Conservation (phyloP, 1,140 invertebrate species). For the Philaenus spumarius region DNA sequence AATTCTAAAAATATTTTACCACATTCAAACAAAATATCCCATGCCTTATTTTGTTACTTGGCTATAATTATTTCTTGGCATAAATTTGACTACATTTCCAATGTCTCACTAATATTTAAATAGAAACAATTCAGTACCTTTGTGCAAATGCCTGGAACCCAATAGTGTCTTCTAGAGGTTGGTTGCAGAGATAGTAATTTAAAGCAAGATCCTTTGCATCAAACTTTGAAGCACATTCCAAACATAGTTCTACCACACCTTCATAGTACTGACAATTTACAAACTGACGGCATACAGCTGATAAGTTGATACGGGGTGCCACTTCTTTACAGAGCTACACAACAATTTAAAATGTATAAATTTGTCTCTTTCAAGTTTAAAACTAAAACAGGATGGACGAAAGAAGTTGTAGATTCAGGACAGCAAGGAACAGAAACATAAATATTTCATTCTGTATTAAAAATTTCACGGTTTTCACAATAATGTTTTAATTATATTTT, state of each 20-base stretch:
- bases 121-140: constrained; percentile 41
- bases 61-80: too few relatives aligned
- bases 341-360: constrained; percentile 1
- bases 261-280: constrained; percentile 70
- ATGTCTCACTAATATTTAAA: neutral
- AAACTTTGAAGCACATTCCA: constrained; percentile 71
- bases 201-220: constrained; percentile 85
- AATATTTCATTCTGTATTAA: too few relatives aligned
- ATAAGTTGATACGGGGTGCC: constrained; percentile 68
- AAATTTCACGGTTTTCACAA: too few relatives aligned
- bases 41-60: too few relatives aligned
- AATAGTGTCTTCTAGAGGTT: constrained; percentile 70
- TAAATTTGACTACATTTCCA: too few relatives aligned
- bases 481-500: too few relatives aligned
- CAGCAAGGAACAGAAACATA: too few relatives aligned
- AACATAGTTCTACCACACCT: constrained; percentile 82
- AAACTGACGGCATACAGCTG: constrained; percentile 70
- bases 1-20: too few relatives aligned
- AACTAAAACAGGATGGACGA: too few relatives aligned
- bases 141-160: constrained; percentile 61
- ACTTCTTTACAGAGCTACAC: constrained; percentile 76
- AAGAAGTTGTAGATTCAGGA: too few relatives aligned
- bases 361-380: too few relatives aligned
- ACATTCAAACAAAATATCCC: too few relatives aligned
- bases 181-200: constrained; percentile 81